Base-by-base conservation (phyloP, 2,888 invertebrate genomes). In the Pammene fasciana region DNA sequence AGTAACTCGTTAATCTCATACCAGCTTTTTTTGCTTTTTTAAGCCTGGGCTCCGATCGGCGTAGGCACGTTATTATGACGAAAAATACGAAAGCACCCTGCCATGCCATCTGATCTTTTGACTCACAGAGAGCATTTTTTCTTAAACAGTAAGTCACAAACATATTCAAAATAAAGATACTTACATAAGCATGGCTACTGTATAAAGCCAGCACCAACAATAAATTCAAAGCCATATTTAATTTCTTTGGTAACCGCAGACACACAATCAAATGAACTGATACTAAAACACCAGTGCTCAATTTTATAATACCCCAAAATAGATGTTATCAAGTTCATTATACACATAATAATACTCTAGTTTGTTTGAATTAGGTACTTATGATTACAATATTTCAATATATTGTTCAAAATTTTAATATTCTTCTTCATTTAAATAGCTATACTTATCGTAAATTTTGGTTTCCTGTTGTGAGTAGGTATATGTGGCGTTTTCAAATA, bases 101-200 rank as follows among this genome's bases (percentile, higher is more conserved):
- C n/a, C n/a, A n/a, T 26, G 26, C 26, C 26, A 26, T 26, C 26
- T 26, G 26, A 26, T 26, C 26, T 26, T 26, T 26, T 26, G 4
- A 26, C 26, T 4, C 26, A 1, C 26, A 26, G 26, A 26, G 26
- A 26, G 1, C n/a, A 3, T 26, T 26, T 26, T 26, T 26, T 26
- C 26, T 26, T 9, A 38, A 38, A 38, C 9, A 4, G 38, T 38
- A 11, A 38, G 10, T 14, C 5, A 34, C 8, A 54, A 48, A 56
- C 2, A 14, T 14, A n/a, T 62, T 67, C 3, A 45, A 72, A 62
- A 70, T 70, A 65, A 54, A 13, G 34, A 38, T 70, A 79, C 79
- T 79, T 70, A 81, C 81, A 55, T 67, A 71, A 34, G 62, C 72
- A 67, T 71, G 70, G 26, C 52, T 59, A 10, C 68, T 67, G 45